Evolutionary conservation across 2,797 vertebrate genomes (phyloP), one percentile per base, ranked within the genome.

Genomic region (Gymnothorax javanicus): DNA sequence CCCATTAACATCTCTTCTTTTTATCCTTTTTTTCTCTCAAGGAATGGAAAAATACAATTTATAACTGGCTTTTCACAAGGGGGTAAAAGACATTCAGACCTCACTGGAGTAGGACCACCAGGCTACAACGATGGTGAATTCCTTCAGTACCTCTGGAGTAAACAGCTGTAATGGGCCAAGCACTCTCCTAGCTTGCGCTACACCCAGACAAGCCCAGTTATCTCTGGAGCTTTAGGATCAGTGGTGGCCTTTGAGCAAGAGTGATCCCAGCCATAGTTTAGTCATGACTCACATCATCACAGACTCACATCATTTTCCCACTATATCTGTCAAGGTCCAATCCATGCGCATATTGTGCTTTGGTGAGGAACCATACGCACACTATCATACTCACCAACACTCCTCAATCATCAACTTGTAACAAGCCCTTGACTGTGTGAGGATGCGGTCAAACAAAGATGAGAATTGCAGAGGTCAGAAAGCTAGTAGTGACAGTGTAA

Each of bases 31-130:
- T 69, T 62, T 79, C 33, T 52, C 27, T 58, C 33, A 67, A 87
- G 90, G 82, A 91, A 88, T 91, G 92, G 92, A 94, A 94, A 93
- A 90, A 92, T 92, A 91, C 91, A 91, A 91, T 91, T 93, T 91
- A 89, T 87, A 91, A 91, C 79, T 86, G 90, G 33, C 87, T 87
- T 62, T 56, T 20, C 79, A 89, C 84, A 83, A 64, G 57, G 75
- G 77, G 87, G 89, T 91, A 90, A 93, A 93, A 82, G 91, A 89
- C 86, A 91, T 84, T 69, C 86, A 85, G 88, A 89, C 86, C 89
- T 90, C 71, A 73, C 27, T 86, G 71, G 84, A 84, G 86, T 58
- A 75, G 89, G 88, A 92, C 88, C 75, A 87, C 88, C 86, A 84
- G 82, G 77, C 81, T 86, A 64, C 64, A 75, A 8, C 20, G 9